Evolutionary conservation across 2,113 vertebrate species (phyloP), one percentile per base, ranked within the genome.

Genomic region (Megalops atlanticus): DNA sequence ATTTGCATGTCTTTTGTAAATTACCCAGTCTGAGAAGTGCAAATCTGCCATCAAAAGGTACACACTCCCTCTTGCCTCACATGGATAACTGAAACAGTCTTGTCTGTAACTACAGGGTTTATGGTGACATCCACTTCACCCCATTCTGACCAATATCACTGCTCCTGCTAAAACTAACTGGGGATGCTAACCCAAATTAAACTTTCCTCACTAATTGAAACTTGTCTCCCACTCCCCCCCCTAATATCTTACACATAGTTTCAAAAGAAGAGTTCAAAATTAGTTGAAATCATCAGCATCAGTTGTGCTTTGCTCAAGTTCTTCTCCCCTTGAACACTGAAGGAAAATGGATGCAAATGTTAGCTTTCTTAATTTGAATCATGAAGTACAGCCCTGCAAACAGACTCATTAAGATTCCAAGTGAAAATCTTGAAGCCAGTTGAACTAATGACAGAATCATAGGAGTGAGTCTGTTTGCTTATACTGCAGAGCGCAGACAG

Each of bases 1-100:
- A 83, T 79, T 81, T 78, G 35, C 74, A 43, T 64, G 39, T 27
- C 38, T 54, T 64, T 76, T 43, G 68, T 83, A 54, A 85, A 78
- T 76, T 78, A 75, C 52, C 49, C 21, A 43, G 49, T 78, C 54
- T 47, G 36, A 58, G 71, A 74, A 77, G 47, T 36, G 73, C 35
- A 58, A 38, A 80, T 24, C 31, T 68, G 76, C 72, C 72, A 54
- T 80, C n/a, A 80, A 80, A 47, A 31, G 73, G 72, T 64, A 31
- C n/a, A 35, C 11, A 68, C 73, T 43, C 54, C 31, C 33, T 80
- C 40, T 35, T 31, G 4, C 24, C 3, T 18, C 31, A 43, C 31
- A n/a, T 41, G 47, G n/a, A n/a, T 78, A 43, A 70, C 35, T 78
- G 39, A 12, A 31, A 27, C n/a, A 11, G 58, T 27, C 58, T 31